Conservation (phyloP, 2,888 invertebrate genomes). For the Antheraea assamensis region DNA sequence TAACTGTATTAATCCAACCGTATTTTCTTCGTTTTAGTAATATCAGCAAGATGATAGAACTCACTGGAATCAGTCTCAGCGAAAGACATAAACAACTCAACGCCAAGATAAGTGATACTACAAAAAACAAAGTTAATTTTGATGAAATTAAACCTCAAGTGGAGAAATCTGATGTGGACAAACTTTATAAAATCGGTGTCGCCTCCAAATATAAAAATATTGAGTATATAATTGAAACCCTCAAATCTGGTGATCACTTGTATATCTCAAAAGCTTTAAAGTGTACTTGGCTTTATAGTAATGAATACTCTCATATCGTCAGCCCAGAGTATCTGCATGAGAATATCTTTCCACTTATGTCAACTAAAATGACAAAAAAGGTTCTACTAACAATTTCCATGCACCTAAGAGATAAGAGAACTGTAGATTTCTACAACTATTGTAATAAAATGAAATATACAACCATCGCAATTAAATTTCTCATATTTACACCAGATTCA, state of each 20-base stretch:
- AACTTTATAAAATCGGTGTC: conserved; percentile 60
- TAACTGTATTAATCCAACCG: too few relatives aligned
- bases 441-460: conserved; percentile 41
- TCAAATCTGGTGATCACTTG: conserved; percentile 58
- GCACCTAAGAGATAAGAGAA: conserved; percentile 46
- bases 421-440: conserved; percentile 50
- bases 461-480: conserved; percentile 35
- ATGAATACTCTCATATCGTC: conserved; percentile 45
- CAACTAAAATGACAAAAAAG: conserved; percentile 60
- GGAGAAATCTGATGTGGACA: conserved; percentile 54
- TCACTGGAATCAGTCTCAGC: conserved; percentile 46
- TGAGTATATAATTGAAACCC: conserved; percentile 52
- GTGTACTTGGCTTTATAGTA: conserved; percentile 52
- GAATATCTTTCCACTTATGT: conserved; percentile 60
- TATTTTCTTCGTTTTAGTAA: conserved; percentile 22
- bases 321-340: conserved; percentile 51
- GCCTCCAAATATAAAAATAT: conserved; percentile 56
- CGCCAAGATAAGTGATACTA: conserved; percentile 44
- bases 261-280: conserved; percentile 58
- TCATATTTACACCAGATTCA: conserved; percentile 28
- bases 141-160: conserved; percentile 37
- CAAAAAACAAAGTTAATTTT: conserved; percentile 34
- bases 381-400: conserved; percentile 45
- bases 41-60: conserved; percentile 40
- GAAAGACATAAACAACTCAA: conserved; percentile 50